A percentile compares a stretch with the other conserved stretches of the same genome.
phyloP scores from a whole-genome alignment of 2,888 invertebrate species.

The Yponomeuta sedellus region DNA sequence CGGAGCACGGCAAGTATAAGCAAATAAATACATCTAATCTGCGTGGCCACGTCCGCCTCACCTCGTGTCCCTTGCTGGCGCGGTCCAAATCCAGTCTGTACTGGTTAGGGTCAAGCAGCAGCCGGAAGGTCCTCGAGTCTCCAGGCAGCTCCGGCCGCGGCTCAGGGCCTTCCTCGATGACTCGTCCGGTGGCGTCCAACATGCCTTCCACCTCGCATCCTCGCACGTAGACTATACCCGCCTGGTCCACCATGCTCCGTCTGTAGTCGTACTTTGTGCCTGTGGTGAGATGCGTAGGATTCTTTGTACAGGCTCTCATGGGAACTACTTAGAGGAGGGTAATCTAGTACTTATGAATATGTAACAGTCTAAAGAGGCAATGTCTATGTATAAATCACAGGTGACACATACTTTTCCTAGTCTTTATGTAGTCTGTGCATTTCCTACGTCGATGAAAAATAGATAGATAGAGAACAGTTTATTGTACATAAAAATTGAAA shows the following conservation, averaged over 20 bases:
- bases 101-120: slow-evolving; percentile 98
- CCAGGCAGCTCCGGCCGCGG: slow-evolving; percentile 91
- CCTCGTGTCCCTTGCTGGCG: slow-evolving; percentile 87
- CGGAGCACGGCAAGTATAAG: too few species aligned
- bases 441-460: too few species aligned
- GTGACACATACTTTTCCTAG: too few species aligned
- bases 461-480: too few species aligned
- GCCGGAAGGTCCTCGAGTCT: slow-evolving; percentile 92
- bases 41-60: slow-evolving; percentile 44
- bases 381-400: too few species aligned
- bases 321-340: too few species aligned
- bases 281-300: slow-evolving; percentile 24
- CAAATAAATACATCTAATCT: too few species aligned
- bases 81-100: slow-evolving; percentile 94
- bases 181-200: slow-evolving; percentile 95
- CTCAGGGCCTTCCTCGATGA: slow-evolving; percentile 97
- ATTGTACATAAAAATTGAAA: too few species aligned
- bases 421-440: too few species aligned
- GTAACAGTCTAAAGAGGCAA: too few species aligned
- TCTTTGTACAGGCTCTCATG: not conserved
- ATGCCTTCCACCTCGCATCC: slow-evolving; percentile 99
- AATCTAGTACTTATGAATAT: too few species aligned
- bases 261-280: slow-evolving; percentile 89
- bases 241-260: slow-evolving; percentile 93
- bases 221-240: slow-evolving; percentile 92